These are phyloP conservation scores for Crocuta crocuta DNA, from an alignment of 2,113 vertebrate species.

Conservation along the genomic window DNA sequence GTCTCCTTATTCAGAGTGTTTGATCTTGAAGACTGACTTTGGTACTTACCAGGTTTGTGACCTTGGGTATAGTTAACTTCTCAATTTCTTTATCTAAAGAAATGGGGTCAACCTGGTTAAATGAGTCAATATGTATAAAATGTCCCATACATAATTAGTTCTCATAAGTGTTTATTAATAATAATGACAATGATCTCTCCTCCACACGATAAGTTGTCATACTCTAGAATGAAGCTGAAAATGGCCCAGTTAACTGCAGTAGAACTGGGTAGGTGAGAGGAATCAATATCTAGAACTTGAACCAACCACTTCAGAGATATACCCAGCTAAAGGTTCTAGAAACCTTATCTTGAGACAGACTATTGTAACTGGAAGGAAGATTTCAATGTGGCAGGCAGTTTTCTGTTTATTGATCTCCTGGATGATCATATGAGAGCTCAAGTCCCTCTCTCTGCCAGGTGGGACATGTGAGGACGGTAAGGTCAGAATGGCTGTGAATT, in stretches of 20 bases:
- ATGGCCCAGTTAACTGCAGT: not conserved
- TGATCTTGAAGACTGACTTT: not conserved
- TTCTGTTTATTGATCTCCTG: not conserved
- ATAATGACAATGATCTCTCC: not conserved
- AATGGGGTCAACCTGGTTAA: not conserved
- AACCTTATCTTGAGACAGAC: not conserved
- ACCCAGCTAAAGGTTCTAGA: not conserved
- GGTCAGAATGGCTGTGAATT: not conserved
- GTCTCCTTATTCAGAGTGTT: not conserved
- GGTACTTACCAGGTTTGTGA: not conserved
- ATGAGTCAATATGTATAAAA: not conserved
- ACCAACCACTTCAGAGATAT: not conserved
- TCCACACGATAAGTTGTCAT: not conserved
- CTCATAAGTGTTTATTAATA: slow-evolving; percentile 43
- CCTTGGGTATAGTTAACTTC: not conserved
- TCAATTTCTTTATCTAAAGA: slow-evolving; percentile 18
- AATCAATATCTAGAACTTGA: not conserved
- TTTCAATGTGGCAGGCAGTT: not conserved
- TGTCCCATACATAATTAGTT: not conserved
- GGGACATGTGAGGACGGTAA: not conserved
- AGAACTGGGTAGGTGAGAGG: not conserved
- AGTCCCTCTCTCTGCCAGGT: not conserved
- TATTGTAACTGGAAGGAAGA: not conserved
- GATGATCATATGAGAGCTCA: not conserved
- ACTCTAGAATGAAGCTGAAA: slow-evolving; percentile 7